A percentile compares a stretch with the other conserved stretches of the same genome.
phyloP scores from a whole-genome alignment of 2,888 invertebrate genomes.

The Saturnia pavonia region DNA sequence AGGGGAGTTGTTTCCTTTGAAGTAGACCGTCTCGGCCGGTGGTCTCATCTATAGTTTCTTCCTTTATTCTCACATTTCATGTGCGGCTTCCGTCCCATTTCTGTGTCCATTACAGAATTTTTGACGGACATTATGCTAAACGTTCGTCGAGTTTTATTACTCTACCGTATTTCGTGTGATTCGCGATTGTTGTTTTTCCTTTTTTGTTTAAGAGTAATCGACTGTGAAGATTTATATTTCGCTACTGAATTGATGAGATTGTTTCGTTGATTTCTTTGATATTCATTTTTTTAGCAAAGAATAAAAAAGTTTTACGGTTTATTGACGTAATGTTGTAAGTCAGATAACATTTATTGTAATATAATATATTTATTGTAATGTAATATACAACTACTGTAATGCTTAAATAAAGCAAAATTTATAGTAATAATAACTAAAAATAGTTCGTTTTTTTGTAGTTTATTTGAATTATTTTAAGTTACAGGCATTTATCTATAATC shows the following conservation, averaged over 20 bases:
- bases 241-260: constrained; percentile 4
- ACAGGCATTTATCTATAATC: background rate
- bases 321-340: too few species aligned
- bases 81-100: constrained; percentile 68
- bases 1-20: constrained; percentile 60
- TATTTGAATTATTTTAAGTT: background rate
- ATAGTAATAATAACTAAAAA: too few species aligned
- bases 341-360: too few species aligned
- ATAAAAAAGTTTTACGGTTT: too few species aligned
- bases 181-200: constrained; percentile 16
- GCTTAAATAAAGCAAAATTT: too few species aligned
- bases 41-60: constrained; percentile 63
- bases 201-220: constrained; percentile 17
- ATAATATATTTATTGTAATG: too few species aligned
- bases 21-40: constrained; percentile 68
- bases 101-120: constrained; percentile 62
- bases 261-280: constrained; percentile 7
- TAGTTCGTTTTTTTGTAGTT: background rate
- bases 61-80: constrained; percentile 54
- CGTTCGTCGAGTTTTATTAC: constrained; percentile 45
- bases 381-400: too few species aligned
- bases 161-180: constrained; percentile 39
- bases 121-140: constrained; percentile 46
- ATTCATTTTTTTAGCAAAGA: background rate
- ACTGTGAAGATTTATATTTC: constrained; percentile 17